Evolutionary conservation across 2,797 vertebrate species (phyloP).

Genomic region (Squalus acanthias): DNA sequence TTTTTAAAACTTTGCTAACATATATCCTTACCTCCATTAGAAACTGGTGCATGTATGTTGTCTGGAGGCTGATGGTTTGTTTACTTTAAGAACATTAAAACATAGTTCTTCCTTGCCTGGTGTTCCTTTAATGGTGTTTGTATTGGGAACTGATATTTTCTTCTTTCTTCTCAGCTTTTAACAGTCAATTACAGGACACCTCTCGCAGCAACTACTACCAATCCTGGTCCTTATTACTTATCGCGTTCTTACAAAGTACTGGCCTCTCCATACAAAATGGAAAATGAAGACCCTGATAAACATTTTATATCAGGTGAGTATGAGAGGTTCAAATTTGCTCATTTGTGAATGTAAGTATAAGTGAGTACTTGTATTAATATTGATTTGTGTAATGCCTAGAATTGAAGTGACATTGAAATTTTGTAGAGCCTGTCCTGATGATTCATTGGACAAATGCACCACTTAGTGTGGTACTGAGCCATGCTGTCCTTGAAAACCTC

Average conservation of each 20-base stretch:
- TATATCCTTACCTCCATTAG: background rate
- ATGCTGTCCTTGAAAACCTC: background rate
- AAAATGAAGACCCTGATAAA: conserved; percentile 63
- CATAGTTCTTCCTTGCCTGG: too few species aligned
- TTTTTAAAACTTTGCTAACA: background rate
- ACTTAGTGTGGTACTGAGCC: background rate
- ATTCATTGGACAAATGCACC: background rate
- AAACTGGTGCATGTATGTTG: background rate
- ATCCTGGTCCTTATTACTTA: conserved; percentile 43
- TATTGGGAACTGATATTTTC: background rate
- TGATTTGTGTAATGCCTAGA: background rate
- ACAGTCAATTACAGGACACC: conserved; percentile 39
- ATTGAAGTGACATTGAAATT: background rate
- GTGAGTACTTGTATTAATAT: background rate
- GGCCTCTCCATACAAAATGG: conserved; percentile 60
- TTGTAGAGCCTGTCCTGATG: background rate
- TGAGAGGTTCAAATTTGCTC: background rate
- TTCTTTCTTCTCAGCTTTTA: conserved; percentile 39
- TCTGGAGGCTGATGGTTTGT: background rate
- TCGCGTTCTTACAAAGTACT: conserved; percentile 42
- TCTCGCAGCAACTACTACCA: conserved; percentile 44
- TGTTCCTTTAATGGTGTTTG: background rate
- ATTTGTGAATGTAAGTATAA: background rate
- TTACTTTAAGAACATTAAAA: background rate
- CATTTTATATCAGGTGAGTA: conserved; percentile 70